Evolutionary conservation across 2,797 vertebrate species (phyloP).

Genomic region (Chloroceryle amazona): DNA sequence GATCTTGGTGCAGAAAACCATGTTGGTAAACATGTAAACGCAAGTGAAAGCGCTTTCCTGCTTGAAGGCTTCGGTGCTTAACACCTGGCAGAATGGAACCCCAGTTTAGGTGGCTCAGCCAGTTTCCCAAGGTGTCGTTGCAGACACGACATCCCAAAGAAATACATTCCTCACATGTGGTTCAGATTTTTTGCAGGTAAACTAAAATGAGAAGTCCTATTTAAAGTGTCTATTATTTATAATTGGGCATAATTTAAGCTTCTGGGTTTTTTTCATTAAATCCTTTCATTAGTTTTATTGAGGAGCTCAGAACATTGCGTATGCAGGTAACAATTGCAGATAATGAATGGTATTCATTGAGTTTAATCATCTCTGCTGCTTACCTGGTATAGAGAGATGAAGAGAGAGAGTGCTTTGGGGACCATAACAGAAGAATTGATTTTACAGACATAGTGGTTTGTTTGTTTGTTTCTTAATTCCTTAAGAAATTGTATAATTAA

Average conservation of each 20-base stretch:
- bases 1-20: neutral
- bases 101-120: neutral
- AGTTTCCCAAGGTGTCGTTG: neutral
- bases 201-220: neutral
- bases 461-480: neutral
- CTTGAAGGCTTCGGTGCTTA: neutral
- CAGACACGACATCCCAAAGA: neutral
- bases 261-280: neutral
- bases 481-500: neutral
- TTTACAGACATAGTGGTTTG: neutral
- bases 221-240: neutral
- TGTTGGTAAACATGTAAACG: slow-evolving; percentile 7
- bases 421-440: neutral
- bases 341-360: neutral
- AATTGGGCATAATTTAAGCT: neutral
- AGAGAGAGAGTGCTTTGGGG: neutral
- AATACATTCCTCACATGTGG: neutral
- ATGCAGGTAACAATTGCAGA: neutral
- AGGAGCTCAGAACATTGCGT: neutral
- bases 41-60: neutral
- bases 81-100: neutral
- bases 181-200: neutral
- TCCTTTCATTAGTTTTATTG: neutral
- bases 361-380: neutral
- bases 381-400: neutral